Evolutionary conservation across 2,113 vertebrate species (phyloP).

Genomic region (Myanophis thanlyinensis): DNA sequence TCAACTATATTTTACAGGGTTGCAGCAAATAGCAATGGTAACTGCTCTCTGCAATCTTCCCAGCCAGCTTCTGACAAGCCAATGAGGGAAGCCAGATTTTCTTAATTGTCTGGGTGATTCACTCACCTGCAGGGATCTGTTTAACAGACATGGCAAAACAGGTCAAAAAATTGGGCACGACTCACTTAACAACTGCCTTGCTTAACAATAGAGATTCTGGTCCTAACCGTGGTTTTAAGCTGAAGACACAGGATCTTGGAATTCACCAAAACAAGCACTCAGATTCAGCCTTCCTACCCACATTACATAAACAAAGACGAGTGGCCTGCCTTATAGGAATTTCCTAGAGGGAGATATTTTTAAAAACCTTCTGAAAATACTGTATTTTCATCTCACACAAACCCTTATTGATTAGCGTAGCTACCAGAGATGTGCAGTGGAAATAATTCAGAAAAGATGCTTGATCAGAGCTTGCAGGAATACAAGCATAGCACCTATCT

Average conservation of each 20-base stretch:
- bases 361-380: neutral
- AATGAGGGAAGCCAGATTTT: neutral
- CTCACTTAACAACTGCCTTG: neutral
- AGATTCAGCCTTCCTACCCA: neutral
- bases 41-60: neutral
- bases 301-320: neutral
- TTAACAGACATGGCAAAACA: neutral
- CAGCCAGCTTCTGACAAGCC: neutral
- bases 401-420: neutral
- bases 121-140: neutral
- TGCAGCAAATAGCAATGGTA: neutral
- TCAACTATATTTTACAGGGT: neutral
- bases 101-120: neutral
- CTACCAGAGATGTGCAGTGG: neutral
- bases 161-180: neutral
- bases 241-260: neutral
- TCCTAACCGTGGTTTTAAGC: neutral
- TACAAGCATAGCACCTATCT: neutral
- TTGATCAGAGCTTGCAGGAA: neutral
- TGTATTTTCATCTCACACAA: neutral
- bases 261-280: neutral
- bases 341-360: neutral
- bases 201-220: neutral
- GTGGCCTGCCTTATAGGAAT: neutral
- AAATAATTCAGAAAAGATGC: neutral